Evolutionary conservation across 2,797 vertebrate genomes (phyloP), one percentile per base, ranked within the genome.

Genomic region (Tokudaia tokunoshimensis): DNA sequence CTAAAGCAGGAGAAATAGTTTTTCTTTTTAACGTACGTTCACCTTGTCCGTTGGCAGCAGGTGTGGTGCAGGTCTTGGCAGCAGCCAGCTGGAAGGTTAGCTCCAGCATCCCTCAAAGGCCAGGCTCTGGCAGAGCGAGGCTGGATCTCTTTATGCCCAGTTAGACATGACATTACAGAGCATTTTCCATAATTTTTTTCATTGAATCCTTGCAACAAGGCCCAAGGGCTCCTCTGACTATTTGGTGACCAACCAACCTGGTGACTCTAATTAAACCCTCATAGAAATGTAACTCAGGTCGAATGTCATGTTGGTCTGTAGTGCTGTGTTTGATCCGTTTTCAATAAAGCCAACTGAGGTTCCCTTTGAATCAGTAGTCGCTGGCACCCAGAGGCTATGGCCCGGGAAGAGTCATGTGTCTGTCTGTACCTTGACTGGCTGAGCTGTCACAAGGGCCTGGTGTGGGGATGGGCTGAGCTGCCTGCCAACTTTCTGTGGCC

Each of bases 21-120:
- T 79, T 82, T 59, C 41, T 83, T 83, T 70, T 83, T 59, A 93
- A 74, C 50, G 75, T 87, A 41, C 26, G 44, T 92, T 89, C 44
- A 79, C 37, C 70, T 47, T 88, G 31, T 83, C 52, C 6, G 24
- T 55, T 82, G 44, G 4, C 11, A 1, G 61, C 52, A 26, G 29
- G 29, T 88, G 22, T 65, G 50, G 26, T 55, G 14, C 55, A n/a
- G 67, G 29, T 15, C 15, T 6, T 65, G 47, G 37, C 15, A 85
- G 52, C 61, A 72, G 52, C 26, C 34, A 57, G 31, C 57, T 29
- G 63, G 44, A 47, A 47, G 63, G 37, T 63, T 13, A 75, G 41
- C 65, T 86, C 31, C 63, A 37, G 89, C n/a, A 85, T 20, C 70
- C 2, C 0, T 17, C 6, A 2, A 31, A 74, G 22, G 59, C 41